phyloP scores from a whole-genome alignment of 2,888 invertebrate species.

The Petrophora chlorosata region DNA sequence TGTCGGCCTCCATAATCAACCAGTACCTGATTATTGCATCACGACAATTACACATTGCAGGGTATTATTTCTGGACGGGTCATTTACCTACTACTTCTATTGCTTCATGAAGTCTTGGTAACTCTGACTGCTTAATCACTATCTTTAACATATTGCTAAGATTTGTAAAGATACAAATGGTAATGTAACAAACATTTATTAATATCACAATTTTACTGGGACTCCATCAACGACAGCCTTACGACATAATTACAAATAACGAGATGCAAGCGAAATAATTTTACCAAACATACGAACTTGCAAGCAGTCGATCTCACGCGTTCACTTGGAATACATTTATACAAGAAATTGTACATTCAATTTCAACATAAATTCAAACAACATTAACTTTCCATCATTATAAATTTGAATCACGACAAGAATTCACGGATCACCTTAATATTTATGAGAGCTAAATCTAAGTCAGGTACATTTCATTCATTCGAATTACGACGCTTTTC shows the following conservation, averaged over 20 bases:
- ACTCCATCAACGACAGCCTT: slow-evolving; percentile 53
- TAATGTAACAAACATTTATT: slow-evolving; percentile 71
- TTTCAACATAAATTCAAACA: slow-evolving; percentile 25
- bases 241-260: slow-evolving; percentile 48
- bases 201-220: slow-evolving; percentile 81
- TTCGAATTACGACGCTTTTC: slow-evolving; percentile 44
- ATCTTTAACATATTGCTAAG: background rate
- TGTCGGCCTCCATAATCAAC: slow-evolving; percentile 39
- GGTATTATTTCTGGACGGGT: slow-evolving; percentile 24
- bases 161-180: slow-evolving; percentile 21
- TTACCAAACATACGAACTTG: slow-evolving; percentile 46
- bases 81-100: slow-evolving; percentile 23
- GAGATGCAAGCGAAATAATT: slow-evolving; percentile 53
- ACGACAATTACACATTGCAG: slow-evolving; percentile 35
- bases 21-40: slow-evolving; percentile 43
- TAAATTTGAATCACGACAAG: slow-evolving; percentile 43
- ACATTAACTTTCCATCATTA: slow-evolving; percentile 22
- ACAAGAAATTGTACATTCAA: slow-evolving; percentile 41
- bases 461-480: slow-evolving; percentile 71
- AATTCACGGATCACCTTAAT: slow-evolving; percentile 55
- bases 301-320: slow-evolving; percentile 43
- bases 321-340: slow-evolving; percentile 36
- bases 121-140: slow-evolving; percentile 6
- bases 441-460: slow-evolving; percentile 58
- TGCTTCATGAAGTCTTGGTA: slow-evolving; percentile 6